Base-by-base conservation (phyloP, 2,797 vertebrate species). In the Echiichthys vipera region DNA sequence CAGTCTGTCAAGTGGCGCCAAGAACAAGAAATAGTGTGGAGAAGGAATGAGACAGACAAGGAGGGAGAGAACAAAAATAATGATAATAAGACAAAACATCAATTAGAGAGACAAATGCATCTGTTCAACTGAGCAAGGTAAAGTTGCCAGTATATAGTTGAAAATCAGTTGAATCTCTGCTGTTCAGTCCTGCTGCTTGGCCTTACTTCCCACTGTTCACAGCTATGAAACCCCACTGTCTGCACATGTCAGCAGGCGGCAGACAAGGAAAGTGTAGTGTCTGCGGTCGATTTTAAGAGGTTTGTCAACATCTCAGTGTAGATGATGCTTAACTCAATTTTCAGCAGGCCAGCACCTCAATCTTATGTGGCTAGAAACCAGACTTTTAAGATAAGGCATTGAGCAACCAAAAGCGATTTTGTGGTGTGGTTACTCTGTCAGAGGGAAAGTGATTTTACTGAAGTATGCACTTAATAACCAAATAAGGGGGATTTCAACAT, bases 1-100 rank as follows among this genome's bases (percentile, higher is more conserved):
- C 78, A 57, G 74, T 59, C 79, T 90, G 83, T 86, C 86, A 80
- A 71, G 57, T 65, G 77, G 70, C 69, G 83, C 86, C 86, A 88
- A 88, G 71, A 85, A 78, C 62, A 88, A 75, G 71, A 83, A 80
- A 80, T 70, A 81, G 65, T 62, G 61, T 54, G 43, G 65, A 61
- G 71, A 79, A 74, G 29, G 54, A 83, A 67, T 59, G 80, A 78
- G 55, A 80, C 59, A 54, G 63, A 81, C 69, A 70, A 56, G 20
- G 40, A 56, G 65, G 24, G 53, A 71, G 63, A 67, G 49, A 84
- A 66, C 34, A 69, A 65, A 81, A 83, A 75, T 40, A 83, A 51
- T 51, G 55, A 61, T 70, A 78, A 71, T 63, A 55, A 69, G 74
- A 66, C 22, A 77, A 65, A 72, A 57, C 30, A 56, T 76, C 62